These are phyloP conservation scores for Helicoverpa zea DNA, from an alignment of 1,140 invertebrate genomes.

Conservation along the genomic window DNA sequence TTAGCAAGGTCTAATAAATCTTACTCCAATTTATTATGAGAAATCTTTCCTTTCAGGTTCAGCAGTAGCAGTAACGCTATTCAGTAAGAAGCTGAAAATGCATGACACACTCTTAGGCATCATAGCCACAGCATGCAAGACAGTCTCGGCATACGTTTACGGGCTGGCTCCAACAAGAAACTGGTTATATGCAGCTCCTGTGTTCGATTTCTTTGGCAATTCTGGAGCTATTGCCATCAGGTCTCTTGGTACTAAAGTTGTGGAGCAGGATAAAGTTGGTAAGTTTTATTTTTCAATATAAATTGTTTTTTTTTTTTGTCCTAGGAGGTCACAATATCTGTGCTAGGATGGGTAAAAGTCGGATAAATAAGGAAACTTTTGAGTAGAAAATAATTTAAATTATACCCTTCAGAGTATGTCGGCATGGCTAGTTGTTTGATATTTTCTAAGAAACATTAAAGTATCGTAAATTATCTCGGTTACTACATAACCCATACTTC, in stretches of 20 bases:
- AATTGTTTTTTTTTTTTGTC: too few relatives aligned
- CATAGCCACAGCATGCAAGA: conserved; percentile 78
- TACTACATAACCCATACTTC: too few relatives aligned
- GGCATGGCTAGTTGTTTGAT: too few relatives aligned
- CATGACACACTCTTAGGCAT: conserved; percentile 80
- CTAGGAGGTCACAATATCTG: too few relatives aligned
- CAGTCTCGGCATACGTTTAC: conserved; percentile 74
- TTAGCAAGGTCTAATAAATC: neutral
- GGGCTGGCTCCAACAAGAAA: conserved; percentile 73
- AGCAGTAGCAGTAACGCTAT: conserved; percentile 74
- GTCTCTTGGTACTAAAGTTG: conserved; percentile 88
- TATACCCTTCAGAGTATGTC: too few relatives aligned
- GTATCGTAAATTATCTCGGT: too few relatives aligned
- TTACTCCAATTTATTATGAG: neutral
- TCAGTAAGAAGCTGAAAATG: conserved; percentile 79
- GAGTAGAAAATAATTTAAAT: too few relatives aligned
- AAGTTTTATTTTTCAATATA: conserved; percentile 40
- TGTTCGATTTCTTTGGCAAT: conserved; percentile 87
- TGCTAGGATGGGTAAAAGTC: too few relatives aligned
- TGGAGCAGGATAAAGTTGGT: conserved; percentile 85
- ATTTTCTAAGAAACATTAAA: too few relatives aligned
- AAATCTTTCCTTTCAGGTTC: conserved; percentile 74
- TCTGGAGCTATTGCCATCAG: conserved; percentile 86
- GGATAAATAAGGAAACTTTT: too few relatives aligned
- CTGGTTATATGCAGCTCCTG: conserved; percentile 81